Percentiles rank a stretch among this genome's conserved stretches.
Conservation (phyloP, 2,888 invertebrate species). For the Ariolimax columbianus region DNA sequence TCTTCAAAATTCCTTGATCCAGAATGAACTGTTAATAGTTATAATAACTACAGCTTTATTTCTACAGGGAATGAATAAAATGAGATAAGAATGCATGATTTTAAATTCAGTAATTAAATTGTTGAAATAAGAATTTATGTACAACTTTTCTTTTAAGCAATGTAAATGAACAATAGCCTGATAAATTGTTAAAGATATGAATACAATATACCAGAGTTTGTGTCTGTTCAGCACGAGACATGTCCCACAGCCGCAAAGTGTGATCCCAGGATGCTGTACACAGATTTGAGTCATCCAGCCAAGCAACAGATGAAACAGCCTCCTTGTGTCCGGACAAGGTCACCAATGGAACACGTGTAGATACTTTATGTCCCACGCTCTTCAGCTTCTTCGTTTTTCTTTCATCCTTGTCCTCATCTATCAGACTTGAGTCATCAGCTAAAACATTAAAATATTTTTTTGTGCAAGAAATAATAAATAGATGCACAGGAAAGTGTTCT, state of each 20-base stretch:
- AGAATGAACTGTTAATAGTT: too few species aligned
- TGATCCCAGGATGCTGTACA: slow-evolving; percentile 97
- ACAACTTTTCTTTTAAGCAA: neutral
- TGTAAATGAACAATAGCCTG: neutral
- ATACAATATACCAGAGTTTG: slow-evolving; percentile 83
- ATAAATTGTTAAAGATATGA: neutral
- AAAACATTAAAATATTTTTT: neutral
- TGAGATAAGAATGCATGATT: too few species aligned
- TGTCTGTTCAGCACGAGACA: slow-evolving; percentile 89
- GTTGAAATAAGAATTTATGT: neutral
- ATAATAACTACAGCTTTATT: too few species aligned
- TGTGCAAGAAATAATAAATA: neutral
- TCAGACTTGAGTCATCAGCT: slow-evolving; percentile 28
- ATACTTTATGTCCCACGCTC: slow-evolving; percentile 64
- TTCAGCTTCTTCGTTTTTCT: slow-evolving; percentile 69
- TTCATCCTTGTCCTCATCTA: slow-evolving; percentile 14
- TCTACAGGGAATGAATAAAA: too few species aligned
- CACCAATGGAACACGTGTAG: slow-evolving; percentile 83
- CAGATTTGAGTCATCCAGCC: slow-evolving; percentile 89
- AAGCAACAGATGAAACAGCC: slow-evolving; percentile 89
- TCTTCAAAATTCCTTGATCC: too few species aligned
- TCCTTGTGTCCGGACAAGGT: slow-evolving; percentile 96
- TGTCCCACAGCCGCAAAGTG: slow-evolving; percentile 95
- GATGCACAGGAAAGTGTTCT: neutral
- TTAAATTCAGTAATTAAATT: too few species aligned